A percentile compares a stretch with the other conserved stretches of the same genome.
phyloP scores from a whole-genome alignment of 2,797 vertebrate genomes.

The Mus minutoides region DNA sequence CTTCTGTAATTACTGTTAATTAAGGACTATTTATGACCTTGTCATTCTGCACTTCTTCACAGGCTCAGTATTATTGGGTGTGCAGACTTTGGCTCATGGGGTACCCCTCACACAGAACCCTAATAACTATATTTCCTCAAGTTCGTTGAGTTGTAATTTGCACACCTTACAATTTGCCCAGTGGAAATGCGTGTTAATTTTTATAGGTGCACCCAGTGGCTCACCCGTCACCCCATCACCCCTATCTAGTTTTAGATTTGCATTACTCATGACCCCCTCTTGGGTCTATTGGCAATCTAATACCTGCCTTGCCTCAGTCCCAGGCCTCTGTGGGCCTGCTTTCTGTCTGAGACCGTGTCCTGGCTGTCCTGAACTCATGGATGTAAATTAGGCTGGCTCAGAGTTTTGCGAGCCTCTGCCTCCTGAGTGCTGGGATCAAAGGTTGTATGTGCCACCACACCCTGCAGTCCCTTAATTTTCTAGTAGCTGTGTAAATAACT shows the following conservation, averaged over 20 bases:
- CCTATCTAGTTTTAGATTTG: not conserved
- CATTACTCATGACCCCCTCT: not conserved
- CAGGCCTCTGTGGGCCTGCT: not conserved
- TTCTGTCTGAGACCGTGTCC: not conserved
- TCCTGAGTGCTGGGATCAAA: not conserved
- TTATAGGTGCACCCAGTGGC: not conserved
- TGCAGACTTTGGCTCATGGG: not conserved
- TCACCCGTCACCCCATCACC: not conserved
- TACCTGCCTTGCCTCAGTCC: not conserved
- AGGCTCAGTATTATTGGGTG: not conserved
- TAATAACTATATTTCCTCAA: slow-evolving; percentile 47
- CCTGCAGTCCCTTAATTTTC: not conserved
- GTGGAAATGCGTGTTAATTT: not conserved
- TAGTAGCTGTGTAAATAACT: not conserved
- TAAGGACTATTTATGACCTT: slow-evolving; percentile 31
- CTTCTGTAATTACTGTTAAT: slow-evolving; percentile 57
- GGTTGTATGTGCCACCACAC: not conserved
- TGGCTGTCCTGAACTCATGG: not conserved
- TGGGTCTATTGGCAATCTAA: not conserved
- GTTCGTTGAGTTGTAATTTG: slow-evolving; percentile 26
- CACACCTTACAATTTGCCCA: not conserved
- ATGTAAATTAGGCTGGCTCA: not conserved
- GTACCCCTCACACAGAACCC: slow-evolving; percentile 29
- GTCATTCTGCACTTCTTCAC: slow-evolving; percentile 10
- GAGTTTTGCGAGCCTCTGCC: not conserved